Evolutionary conservation across 2,888 invertebrate species (phyloP), one percentile per base, ranked within the genome.

Genomic region (Myathropa florea): DNA sequence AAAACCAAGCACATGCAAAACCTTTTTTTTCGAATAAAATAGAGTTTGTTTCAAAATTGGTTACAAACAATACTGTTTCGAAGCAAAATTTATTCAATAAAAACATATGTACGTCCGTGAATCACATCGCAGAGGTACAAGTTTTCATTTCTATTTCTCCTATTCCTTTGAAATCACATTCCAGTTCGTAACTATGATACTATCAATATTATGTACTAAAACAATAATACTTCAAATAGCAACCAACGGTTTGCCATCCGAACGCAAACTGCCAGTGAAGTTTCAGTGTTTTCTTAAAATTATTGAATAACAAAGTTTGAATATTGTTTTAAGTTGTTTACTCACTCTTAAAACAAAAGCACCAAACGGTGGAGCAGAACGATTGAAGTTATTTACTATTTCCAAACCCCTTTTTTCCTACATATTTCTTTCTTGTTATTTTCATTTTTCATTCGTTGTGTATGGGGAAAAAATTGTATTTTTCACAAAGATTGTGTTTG

Each of bases 241-340:
- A 71, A 55, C 26, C 55, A n/a, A n/a, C n/a, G 30, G 6, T 64
- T 21, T 53, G 59, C 57, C 12, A 9, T 53, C 23, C 36, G 72
- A 73, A 72, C 24, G 24, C 59, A 61, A 75, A 86, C 77, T 73
- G 72, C 26, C 10, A 21, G 14, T 53, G 60, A 86, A 82, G 60
- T 83, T 86, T 55, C 75, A 70, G 83, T 86, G 75, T 86, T 86
- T 75, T 83, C 83, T 71, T 75, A 53, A 83, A 86, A 86, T 86
- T 86, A 86, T 86, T 79, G 78, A 86, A 86, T 75, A 86, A 86
- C 86, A 86, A 83, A 83, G 75, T 86, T 86, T 83, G 83, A 83
- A 79, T 86, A 86, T 86, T 86, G 86, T 86, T 86, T 79, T 71
- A 86, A 86, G 83, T 83, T 86, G 86, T 79, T 86, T 86, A 86